Evolutionary conservation across 2,888 invertebrate species (phyloP), one percentile per base, ranked within the genome.

Genomic region (Cheilosia vulpina): DNA sequence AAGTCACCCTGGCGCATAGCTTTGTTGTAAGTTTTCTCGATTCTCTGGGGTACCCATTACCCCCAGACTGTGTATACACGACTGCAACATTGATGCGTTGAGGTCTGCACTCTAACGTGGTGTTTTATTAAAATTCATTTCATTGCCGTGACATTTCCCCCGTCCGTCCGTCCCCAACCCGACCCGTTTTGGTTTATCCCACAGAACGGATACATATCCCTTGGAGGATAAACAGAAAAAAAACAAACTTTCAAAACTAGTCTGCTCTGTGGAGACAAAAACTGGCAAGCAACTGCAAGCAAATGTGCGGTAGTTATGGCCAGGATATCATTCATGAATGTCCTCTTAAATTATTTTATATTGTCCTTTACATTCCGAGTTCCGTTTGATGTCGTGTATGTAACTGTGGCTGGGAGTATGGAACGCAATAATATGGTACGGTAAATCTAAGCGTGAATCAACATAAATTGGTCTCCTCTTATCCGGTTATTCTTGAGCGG

Each of bases 281-380:
- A 68, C 60, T 68, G 17, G 17, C 17, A 41, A 15, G 27, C 58
- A 17, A 34, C 45, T 38, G 55, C 27, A 62, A 41, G 27, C 69
- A 69, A 75, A 79, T 60, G 58, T 79, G 69, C 53, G 52, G 57
- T 63, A 62, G 75, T 71, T 85, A 84, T 84, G 75, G 66, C 58
- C 62, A 65, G 80, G 84, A 85, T 71, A 85, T 85, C 63, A 85
- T 76, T 85, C 81, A 85, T 80, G 84, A 76, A 80, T 76, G 84
- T 80, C 80, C 71, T 80, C 84, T 76, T 85, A 85, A 85, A 85
- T 85, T 85, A 85, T 85, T 80, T 85, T 85, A 85, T 85, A 85
- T 85, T 85, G 80, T 84, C 80, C 75, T 80, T 69, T 75, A 65
- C 69, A 38, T 65, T 47, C 17, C 13, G 6, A 50, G 63, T 69